A percentile compares a stretch with the other conserved stretches of the same genome.
These are phyloP conservation scores for Phengaris arion DNA, from an alignment of 2,888 invertebrate species.

Conservation along the genomic window DNA sequence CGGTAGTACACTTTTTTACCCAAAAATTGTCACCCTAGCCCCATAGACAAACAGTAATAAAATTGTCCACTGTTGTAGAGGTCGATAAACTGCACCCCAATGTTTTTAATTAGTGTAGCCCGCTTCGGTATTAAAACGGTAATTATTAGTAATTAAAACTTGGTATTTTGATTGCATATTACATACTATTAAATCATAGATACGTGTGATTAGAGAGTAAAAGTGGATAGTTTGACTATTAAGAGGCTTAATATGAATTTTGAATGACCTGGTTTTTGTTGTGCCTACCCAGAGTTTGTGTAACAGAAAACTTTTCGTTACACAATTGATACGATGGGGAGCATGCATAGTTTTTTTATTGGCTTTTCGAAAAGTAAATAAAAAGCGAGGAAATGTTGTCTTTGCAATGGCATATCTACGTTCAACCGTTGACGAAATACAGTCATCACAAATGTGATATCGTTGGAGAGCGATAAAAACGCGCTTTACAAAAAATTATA, in stretches of 20 bases:
- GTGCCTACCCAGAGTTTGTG: too few species aligned
- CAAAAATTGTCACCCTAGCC: slow-evolving; percentile 26
- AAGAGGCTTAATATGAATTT: not conserved
- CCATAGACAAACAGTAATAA: slow-evolving; percentile 32
- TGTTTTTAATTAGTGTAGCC: slow-evolving; percentile 34
- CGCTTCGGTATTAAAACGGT: too few species aligned
- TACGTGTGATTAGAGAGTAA: not conserved
- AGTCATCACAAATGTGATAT: too few species aligned
- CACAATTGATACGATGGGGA: too few species aligned
- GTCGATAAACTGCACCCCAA: slow-evolving; percentile 39
- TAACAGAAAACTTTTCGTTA: too few species aligned
- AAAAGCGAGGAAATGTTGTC: too few species aligned
- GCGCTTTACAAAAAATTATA: too few species aligned
- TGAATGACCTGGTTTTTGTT: not conserved
- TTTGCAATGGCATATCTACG: too few species aligned
- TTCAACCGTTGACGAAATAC: too few species aligned
- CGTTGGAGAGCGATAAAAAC: too few species aligned
- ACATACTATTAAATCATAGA: not conserved
- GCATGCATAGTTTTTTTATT: too few species aligned
- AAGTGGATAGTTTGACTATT: not conserved
- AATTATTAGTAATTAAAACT: slow-evolving; percentile 28
- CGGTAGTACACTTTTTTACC: not conserved
- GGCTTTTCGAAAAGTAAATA: too few species aligned
- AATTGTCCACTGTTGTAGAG: slow-evolving; percentile 38
- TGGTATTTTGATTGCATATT: slow-evolving; percentile 22